Evolutionary conservation across 2,797 vertebrate species (phyloP).

Genomic region (Peromyscus eremicus): DNA sequence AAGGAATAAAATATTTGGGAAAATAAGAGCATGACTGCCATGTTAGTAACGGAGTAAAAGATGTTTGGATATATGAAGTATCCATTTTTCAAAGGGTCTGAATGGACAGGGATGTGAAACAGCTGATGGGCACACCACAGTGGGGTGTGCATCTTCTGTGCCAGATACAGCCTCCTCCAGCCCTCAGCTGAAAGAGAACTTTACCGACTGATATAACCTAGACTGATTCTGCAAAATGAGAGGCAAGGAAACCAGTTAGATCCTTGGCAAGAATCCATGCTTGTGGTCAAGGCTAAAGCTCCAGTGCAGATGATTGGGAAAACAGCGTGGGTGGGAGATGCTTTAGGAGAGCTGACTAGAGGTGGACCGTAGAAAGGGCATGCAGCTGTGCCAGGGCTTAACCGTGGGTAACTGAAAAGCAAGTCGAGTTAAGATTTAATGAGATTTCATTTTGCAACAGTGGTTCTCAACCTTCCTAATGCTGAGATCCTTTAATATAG

Average conservation of each 20-base stretch:
- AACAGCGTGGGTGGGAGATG: not conserved
- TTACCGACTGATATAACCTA: not conserved
- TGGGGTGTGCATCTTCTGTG: not conserved
- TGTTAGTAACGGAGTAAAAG: not conserved
- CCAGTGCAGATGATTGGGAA: not conserved
- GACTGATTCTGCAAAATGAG: not conserved
- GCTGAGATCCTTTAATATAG: not conserved
- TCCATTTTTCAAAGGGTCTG: not conserved
- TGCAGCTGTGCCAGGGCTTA: not conserved
- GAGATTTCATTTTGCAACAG: constrained; percentile 35
- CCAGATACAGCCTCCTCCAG: not conserved
- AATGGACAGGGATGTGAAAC: not conserved
- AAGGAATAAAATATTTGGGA: constrained; percentile 41
- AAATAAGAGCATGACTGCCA: not conserved
- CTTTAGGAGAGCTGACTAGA: constrained; percentile 44
- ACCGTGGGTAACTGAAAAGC: not conserved
- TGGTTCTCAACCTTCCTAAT: not conserved
- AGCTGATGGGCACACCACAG: not conserved
- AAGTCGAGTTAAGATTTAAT: not conserved
- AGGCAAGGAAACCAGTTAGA: constrained; percentile 14
- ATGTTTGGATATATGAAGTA: not conserved
- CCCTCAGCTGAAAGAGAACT: not conserved
- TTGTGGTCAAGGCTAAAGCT: constrained; percentile 36
- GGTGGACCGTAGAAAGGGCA: not conserved
- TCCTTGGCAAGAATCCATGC: constrained; percentile 20